These are phyloP conservation scores for human (Homo sapiens) DNA, from an alignment of 2,113 vertebrate species.

Conservation along the genomic window GRCh38 chrX:38926001-38926500, in stretches of 20 bases:
- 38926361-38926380: background rate
- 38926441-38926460: background rate
- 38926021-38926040: background rate
- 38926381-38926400: background rate
- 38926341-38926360: background rate
- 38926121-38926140: background rate
- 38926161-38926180: background rate
- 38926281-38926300: background rate
- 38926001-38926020: background rate
- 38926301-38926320: conserved; percentile 5
- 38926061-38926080: background rate
- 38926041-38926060: background rate
- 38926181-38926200: background rate
- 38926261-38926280: conserved; percentile 3
- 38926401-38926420: background rate
- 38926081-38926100: background rate
- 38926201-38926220: background rate
- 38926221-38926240: background rate
- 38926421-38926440: background rate
- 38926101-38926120: background rate
- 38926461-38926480: background rate
- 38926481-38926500: background rate
- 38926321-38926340: conserved; percentile 9
- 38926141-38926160: background rate
- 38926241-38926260: background rate